These are phyloP conservation scores for Glaucomys volans DNA, from an alignment of 2,113 vertebrate species.

Conservation along the genomic window DNA sequence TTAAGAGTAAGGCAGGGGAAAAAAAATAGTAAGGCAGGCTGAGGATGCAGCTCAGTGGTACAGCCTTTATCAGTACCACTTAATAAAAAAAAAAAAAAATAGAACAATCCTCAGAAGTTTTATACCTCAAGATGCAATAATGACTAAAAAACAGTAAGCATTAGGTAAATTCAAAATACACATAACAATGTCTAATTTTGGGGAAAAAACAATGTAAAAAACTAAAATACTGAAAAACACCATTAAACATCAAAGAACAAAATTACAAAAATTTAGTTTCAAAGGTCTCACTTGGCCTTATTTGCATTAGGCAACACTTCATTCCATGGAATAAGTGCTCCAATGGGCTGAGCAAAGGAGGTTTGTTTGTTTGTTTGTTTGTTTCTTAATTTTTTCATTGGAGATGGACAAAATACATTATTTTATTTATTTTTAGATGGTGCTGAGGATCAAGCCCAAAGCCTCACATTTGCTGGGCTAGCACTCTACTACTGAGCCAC, in stretches of 20 bases:
- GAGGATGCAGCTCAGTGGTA: too few species aligned
- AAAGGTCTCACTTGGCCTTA: not conserved
- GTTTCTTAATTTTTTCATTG: not conserved
- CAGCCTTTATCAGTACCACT: too few species aligned
- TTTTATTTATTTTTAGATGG: too few species aligned
- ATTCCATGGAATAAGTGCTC: not conserved
- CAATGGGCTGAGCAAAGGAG: not conserved
- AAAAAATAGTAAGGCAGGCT: too few species aligned
- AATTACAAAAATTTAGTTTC: not conserved
- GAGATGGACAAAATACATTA: too few species aligned
- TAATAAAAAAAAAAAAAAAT: not conserved
- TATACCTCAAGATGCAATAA: not conserved
- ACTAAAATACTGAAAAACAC: not conserved
- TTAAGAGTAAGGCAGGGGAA: too few species aligned
- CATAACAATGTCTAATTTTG: not conserved
- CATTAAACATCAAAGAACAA: too few species aligned
- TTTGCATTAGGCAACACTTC: not conserved
- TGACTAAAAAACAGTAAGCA: not conserved
- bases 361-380: too few species aligned
- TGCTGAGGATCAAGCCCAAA: too few species aligned
- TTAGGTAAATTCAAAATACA: not conserved
- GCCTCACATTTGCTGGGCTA: too few species aligned
- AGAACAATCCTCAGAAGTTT: not conserved
- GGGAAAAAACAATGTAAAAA: not conserved
- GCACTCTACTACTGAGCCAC: too few species aligned